A percentile compares a stretch with the other conserved stretches of the same genome.
phyloP scores from a whole-genome alignment of 2,797 vertebrate species.

The Coregonus ussuriensis region DNA sequence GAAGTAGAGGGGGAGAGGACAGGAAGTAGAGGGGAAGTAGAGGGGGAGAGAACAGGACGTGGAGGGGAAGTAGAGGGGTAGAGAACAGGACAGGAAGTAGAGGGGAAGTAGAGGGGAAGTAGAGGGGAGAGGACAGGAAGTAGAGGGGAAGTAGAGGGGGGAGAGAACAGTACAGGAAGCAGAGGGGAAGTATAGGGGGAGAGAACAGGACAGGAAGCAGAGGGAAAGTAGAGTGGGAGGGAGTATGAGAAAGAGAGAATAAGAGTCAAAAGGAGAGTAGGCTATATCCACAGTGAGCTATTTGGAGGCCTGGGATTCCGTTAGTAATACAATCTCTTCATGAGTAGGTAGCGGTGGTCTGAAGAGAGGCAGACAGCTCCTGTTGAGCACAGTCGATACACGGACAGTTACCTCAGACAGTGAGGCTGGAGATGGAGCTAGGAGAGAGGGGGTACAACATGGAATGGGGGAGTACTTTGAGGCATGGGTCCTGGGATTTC shows the following conservation, averaged over 20 bases:
- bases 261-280: background rate
- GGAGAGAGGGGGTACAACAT: background rate
- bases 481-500: constrained; percentile 46
- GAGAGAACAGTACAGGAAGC: no score
- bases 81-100: no score
- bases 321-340: constrained; percentile 43
- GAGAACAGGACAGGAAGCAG: constrained; percentile 38
- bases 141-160: no score
- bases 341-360: constrained; percentile 49
- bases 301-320: constrained; percentile 30
- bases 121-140: no score
- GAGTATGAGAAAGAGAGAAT: background rate
- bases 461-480: constrained; percentile 23
- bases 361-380: constrained; percentile 53
- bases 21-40: no score
- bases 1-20: no score
- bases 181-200: background rate
- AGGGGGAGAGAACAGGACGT: no score
- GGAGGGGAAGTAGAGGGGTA: no score
- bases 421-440: background rate
- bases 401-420: constrained; percentile 45
- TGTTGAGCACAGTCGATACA: constrained; percentile 49
- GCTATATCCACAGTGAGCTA: constrained; percentile 23
- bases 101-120: no score
- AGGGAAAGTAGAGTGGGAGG: background rate